Conservation (phyloP, 2,113 vertebrate genomes). For the Ranitomeya variabilis region DNA sequence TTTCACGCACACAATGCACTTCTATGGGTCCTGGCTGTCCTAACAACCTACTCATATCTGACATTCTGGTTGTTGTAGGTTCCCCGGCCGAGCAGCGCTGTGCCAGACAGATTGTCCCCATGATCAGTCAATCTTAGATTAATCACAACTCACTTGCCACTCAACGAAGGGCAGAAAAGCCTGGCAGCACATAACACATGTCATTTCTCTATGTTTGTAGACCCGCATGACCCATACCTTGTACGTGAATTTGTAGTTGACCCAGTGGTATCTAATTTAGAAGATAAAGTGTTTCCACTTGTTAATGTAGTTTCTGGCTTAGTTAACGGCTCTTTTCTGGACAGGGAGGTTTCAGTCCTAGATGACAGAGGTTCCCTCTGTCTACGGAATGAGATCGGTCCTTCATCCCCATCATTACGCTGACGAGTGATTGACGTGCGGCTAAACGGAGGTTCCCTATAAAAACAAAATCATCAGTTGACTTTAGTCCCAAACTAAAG, state of each 20-base stretch:
- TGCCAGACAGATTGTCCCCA: neutral
- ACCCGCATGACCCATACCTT: conserved; percentile 11
- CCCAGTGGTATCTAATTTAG: neutral
- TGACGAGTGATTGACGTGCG: neutral
- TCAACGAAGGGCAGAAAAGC: neutral
- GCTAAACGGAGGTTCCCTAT: conserved; percentile 29
- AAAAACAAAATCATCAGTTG: neutral
- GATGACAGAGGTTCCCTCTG: conserved; percentile 15
- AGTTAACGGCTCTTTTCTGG: conserved; percentile 15
- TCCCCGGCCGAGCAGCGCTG: neutral
- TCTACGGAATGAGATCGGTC: conserved; percentile 34
- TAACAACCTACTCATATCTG: neutral
- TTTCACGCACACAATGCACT: too few relatives aligned
- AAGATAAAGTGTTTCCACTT: neutral
- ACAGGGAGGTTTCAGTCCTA: conserved; percentile 7
- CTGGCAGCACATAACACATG: neutral
- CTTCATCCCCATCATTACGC: conserved; percentile 33
- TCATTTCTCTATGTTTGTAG: neutral
- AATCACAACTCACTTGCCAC: neutral
- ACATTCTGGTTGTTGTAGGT: neutral
- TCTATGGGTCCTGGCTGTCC: too few relatives aligned
- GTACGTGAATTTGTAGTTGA: conserved; percentile 25
- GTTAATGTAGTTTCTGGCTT: conserved; percentile 6
- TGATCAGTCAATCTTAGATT: neutral
- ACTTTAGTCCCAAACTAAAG: neutral